A percentile compares a stretch with the other conserved stretches of the same genome.
Conservation (phyloP, 2,797 vertebrate genomes). For the Allobates femoralis region DNA sequence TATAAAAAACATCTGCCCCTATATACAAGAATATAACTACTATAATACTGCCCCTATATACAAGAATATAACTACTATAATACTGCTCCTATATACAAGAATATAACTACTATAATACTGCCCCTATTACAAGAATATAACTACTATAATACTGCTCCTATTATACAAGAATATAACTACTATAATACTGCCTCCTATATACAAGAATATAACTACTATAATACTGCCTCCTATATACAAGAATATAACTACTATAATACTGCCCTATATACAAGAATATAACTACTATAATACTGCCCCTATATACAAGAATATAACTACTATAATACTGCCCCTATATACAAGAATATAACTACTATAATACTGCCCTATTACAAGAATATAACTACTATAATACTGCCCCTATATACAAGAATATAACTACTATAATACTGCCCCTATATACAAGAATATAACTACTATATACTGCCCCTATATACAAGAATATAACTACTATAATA, state of each 20-base stretch:
- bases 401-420: too few relatives aligned
- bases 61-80: too few relatives aligned
- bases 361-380: conserved; percentile 12
- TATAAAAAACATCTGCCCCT: not conserved
- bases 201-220: too few relatives aligned
- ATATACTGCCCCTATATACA: not conserved
- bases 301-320: not conserved
- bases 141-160: not conserved
- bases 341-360: not conserved
- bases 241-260: conserved; percentile 21
- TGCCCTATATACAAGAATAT: not conserved
- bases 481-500: conserved; percentile 16
- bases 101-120: too few relatives aligned
- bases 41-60: too few relatives aligned
- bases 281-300: conserved; percentile 4
- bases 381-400: not conserved
- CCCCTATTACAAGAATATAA: too few relatives aligned
- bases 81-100: too few relatives aligned
- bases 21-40: not conserved
- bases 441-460: not conserved
- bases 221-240: not conserved
- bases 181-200: too few relatives aligned
- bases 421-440: not conserved
- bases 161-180: conserved; percentile 5
- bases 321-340: not conserved